Percentiles rank a stretch among this genome's conserved stretches.
Conservation (phyloP, 2,113 vertebrate genomes). For the Hymenochirus boettgeri region DNA sequence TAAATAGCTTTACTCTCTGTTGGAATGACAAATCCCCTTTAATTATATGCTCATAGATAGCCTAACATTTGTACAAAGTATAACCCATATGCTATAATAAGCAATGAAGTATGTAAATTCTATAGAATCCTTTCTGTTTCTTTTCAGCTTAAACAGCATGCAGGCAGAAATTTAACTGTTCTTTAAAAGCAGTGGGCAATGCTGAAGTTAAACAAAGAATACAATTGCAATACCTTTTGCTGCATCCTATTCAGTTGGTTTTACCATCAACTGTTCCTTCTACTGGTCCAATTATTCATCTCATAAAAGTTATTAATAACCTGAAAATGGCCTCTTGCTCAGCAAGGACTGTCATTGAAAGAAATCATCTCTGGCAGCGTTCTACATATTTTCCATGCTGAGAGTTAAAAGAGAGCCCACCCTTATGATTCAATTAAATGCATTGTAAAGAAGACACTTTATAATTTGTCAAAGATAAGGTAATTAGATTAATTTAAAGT, state of each 20-base stretch:
- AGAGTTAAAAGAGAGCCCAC: conserved; percentile 22
- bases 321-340: conserved; percentile 36
- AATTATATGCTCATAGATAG: background rate
- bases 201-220: conserved; percentile 38
- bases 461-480: conserved; percentile 41
- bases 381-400: conserved; percentile 9
- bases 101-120: conserved; percentile 1
- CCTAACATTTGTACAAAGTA: background rate
- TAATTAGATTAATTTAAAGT: too few relatives aligned
- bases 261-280: conserved; percentile 40
- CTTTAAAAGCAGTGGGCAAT: conserved; percentile 39
- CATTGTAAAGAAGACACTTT: too few relatives aligned
- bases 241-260: conserved; percentile 34
- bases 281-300: conserved; percentile 29
- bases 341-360: background rate
- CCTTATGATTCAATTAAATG: conserved; percentile 13
- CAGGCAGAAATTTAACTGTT: conserved; percentile 7
- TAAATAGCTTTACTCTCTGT: background rate
- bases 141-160: conserved; percentile 4
- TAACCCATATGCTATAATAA: background rate
- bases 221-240: conserved; percentile 29
- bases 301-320: conserved; percentile 42
- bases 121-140: background rate
- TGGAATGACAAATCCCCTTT: background rate
- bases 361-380: conserved; percentile 37